Percentiles rank a stretch among this genome's conserved stretches.
These are phyloP conservation scores for Latheticus oryzae DNA, from an alignment of 2,888 invertebrate genomes.

Conservation along the genomic window DNA sequence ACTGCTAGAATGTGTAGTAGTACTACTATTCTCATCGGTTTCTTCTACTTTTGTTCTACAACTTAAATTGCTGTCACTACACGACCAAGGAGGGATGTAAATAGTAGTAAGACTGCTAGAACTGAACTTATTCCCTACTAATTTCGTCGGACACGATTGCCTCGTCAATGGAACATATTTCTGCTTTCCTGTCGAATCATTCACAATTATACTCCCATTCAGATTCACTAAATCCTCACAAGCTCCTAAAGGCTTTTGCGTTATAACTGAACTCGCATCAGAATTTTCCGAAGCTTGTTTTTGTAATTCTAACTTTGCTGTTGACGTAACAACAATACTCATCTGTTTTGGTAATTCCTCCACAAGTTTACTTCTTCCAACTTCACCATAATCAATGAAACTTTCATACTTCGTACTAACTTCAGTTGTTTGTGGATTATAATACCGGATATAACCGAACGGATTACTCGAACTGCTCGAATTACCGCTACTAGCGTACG, in stretches of 20 bases:
- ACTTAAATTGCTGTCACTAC: constrained; percentile 62
- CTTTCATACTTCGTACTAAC: constrained; percentile 65
- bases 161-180: constrained; percentile 64
- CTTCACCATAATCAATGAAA: constrained; percentile 67
- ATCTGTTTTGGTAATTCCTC: constrained; percentile 51
- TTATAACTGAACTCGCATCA: constrained; percentile 72
- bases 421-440: constrained; percentile 67
- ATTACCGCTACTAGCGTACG: constrained; percentile 67
- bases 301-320: constrained; percentile 65
- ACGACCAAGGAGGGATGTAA: constrained; percentile 69
- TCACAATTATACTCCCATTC: constrained; percentile 71
- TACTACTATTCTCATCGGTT: constrained; percentile 52
- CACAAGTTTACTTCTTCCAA: constrained; percentile 40
- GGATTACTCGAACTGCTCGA: constrained; percentile 73
- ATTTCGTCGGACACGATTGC: constrained; percentile 76
- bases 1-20: constrained; percentile 70
- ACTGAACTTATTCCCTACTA: constrained; percentile 72
- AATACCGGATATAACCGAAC: constrained; percentile 76
- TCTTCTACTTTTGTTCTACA: constrained; percentile 57
- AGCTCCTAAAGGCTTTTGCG: constrained; percentile 71
- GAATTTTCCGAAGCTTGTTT: constrained; percentile 69
- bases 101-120: constrained; percentile 68
- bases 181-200: constrained; percentile 56
- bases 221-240: constrained; percentile 77
- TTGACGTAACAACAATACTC: constrained; percentile 66